These are phyloP conservation scores for Hemicordylus capensis DNA, from an alignment of 2,113 vertebrate species.

Conservation along the genomic window DNA sequence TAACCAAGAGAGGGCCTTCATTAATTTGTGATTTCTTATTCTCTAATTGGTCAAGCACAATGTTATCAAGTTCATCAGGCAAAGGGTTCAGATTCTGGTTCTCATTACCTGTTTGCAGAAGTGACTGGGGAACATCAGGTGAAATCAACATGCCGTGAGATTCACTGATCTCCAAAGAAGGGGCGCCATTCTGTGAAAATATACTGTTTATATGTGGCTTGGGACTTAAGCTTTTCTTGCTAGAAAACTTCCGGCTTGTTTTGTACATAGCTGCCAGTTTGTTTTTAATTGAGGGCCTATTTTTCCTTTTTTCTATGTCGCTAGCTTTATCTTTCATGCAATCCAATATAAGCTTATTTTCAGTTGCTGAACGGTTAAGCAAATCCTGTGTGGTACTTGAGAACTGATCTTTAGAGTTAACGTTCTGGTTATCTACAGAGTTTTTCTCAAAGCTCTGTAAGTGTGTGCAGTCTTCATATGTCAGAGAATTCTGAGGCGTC, in stretches of 20 bases:
- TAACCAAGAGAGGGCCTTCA: constrained; percentile 22
- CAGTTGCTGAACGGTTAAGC: constrained; percentile 32
- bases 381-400: constrained; percentile 13
- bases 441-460: constrained; percentile 23
- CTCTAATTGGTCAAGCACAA: constrained; percentile 16
- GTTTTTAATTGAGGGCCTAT: constrained; percentile 68
- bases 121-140: neutral
- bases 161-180: constrained; percentile 18
- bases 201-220: constrained; percentile 73
- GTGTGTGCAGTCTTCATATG: neutral
- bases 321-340: constrained; percentile 58
- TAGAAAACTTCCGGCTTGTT: constrained; percentile 72
- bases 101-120: constrained; percentile 36
- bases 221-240: constrained; percentile 66
- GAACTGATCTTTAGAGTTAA: constrained; percentile 38
- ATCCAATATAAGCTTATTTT: constrained; percentile 47
- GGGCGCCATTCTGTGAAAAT: constrained; percentile 65
- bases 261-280: constrained; percentile 66
- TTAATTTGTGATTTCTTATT: constrained; percentile 41
- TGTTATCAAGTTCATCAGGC: rapidly evolving
- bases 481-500: constrained; percentile 15
- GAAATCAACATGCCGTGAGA: neutral
- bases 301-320: constrained; percentile 71
- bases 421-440: neutral
- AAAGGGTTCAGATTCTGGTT: constrained; percentile 42